Base-by-base conservation (phyloP, 2,797 vertebrate genomes). In the Selene dorsalis region DNA sequence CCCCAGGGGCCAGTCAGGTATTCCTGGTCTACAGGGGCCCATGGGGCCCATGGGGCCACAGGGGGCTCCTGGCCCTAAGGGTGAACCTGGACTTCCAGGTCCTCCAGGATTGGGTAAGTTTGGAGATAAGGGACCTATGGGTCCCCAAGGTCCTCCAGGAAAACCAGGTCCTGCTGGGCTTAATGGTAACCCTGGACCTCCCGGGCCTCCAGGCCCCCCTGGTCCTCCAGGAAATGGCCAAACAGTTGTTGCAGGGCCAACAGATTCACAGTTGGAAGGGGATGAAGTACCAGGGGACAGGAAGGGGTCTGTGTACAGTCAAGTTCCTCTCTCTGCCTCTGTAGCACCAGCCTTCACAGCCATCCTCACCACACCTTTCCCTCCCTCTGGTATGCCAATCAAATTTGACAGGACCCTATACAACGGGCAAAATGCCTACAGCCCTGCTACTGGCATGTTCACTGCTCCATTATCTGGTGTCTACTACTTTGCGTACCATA, bases 401-500 rank as follows among this genome's bases (percentile, higher is more conserved):
- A 98, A 97, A 91, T 99, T 99, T 58, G 98, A 99, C 92, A 95
- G 97, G 95, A 99, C 97, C 88, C 95, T 99, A 82, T 98, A 99
- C 81, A 99, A 99, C 0, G 98, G 98, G 87, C 98, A 98, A 91
- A 98, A 98, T 0, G 96, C 96, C 90, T 99, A 99, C 92, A 98
- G 96, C 87, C 89, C 97, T 0, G 91, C 95, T 61, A 98, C 97
- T 0, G 98, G 98, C 57, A 96, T 99, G 86, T 99, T 99, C 93
- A 99, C 97, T 58, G 97, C 97, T 90, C 96, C 97, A 0, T 38
- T 99, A 39, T 95, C 97, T 0, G 98, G 98, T 56, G 94, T 99
- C 90, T 99, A 98, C 94, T 99, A 99, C 94, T 99, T 99, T 82
- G 95, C 97, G 73, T 99, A 99, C 90, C 98, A 99, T 0, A 96